Percentiles rank a stretch among this genome's conserved stretches.
Conservation (phyloP, 23 tunicate genomes). For the Trididemnum miniatum region DNA sequence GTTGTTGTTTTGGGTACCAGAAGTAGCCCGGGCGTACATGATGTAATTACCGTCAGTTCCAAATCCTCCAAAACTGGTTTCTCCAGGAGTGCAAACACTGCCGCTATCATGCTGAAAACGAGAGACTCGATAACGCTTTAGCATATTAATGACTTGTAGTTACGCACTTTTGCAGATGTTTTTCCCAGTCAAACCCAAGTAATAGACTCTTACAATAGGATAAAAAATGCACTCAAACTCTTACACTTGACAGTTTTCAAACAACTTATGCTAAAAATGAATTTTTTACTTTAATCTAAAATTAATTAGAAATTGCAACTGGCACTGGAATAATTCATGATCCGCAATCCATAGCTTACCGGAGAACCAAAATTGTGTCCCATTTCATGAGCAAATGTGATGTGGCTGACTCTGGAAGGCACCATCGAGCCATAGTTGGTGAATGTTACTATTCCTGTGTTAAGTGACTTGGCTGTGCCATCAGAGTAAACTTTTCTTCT, state of each 20-base stretch:
- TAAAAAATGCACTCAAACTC: too few species aligned
- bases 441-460: constrained; percentile 94
- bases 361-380: constrained; percentile 99
- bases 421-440: constrained; percentile 80
- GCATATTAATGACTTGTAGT: too few species aligned
- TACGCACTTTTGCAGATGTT: too few species aligned
- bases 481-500: constrained; percentile 57
- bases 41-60: constrained; percentile 74
- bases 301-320: too few species aligned
- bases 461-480: constrained; percentile 66
- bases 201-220: too few species aligned
- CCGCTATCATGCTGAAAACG: constrained; percentile 83
- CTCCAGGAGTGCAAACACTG: constrained; percentile 84
- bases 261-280: too few species aligned
- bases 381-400: constrained; percentile 96
- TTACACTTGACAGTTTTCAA: too few species aligned
- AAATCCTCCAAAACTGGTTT: constrained; percentile 15
- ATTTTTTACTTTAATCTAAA: too few species aligned
- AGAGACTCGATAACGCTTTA: too few species aligned
- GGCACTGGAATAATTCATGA: too few species aligned
- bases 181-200: too few species aligned
- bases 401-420: constrained; percentile 86
- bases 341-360: too few species aligned
- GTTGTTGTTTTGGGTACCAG: constrained; percentile 80
- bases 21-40: constrained; percentile 95